phyloP scores from a whole-genome alignment of 2,113 vertebrate species.

The Bambusicola thoracicus region DNA sequence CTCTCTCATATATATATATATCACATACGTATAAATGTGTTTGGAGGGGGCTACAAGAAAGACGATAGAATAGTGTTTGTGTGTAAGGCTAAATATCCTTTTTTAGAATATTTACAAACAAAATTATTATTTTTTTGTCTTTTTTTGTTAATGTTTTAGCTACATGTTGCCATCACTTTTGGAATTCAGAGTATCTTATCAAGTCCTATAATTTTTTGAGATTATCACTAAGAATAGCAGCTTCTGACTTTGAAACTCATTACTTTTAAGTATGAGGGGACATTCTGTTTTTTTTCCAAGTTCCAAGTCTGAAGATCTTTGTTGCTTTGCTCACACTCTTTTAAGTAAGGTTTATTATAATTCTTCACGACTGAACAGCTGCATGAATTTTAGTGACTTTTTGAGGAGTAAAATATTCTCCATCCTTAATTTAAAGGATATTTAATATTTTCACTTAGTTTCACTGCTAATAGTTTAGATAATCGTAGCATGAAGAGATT shows the following conservation, averaged over 20 bases:
- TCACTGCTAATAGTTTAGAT: not conserved
- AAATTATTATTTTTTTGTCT: not conserved
- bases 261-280: not conserved
- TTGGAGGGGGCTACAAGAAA: not conserved
- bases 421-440: not conserved
- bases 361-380: not conserved
- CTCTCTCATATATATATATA: not conserved
- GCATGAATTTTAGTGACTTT: not conserved
- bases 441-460: not conserved
- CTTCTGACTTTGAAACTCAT: not conserved
- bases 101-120: not conserved
- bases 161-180: not conserved
- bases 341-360: not conserved
- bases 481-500: not conserved
- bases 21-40: not conserved
- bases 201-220: not conserved
- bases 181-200: not conserved
- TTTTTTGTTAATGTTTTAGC: not conserved
- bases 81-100: not conserved
- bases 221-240: not conserved
- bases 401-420: not conserved
- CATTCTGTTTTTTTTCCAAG: not conserved
- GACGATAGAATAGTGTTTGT: not conserved
- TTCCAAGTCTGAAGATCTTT: not conserved
- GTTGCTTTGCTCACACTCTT: not conserved